Conservation (phyloP, 2,797 vertebrate genomes). For the Prunella strophiata region DNA sequence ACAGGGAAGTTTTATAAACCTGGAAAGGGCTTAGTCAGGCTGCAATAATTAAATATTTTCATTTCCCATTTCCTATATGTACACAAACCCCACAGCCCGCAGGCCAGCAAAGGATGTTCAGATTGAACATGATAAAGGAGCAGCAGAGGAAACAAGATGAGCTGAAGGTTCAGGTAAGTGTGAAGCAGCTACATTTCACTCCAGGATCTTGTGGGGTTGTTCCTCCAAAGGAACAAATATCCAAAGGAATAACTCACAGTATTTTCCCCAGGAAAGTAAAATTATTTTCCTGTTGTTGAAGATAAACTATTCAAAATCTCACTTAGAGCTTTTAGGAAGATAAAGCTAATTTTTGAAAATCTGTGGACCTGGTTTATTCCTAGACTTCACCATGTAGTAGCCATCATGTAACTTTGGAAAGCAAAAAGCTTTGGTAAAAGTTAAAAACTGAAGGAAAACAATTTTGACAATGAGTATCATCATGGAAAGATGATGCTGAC, state of each 20-base stretch:
- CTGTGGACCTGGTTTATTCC: not conserved
- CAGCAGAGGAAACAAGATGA: not conserved
- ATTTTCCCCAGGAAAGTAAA: not conserved
- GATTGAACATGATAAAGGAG: not conserved
- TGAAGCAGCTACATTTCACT: not conserved
- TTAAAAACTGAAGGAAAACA: not conserved
- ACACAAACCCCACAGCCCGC: not conserved
- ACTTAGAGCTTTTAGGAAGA: not conserved
- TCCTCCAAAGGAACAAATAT: not conserved
- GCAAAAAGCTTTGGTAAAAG: not conserved
- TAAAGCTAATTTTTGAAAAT: not conserved
- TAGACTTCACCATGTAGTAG: not conserved
- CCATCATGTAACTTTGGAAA: not conserved
- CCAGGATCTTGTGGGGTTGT: rapidly evolving
- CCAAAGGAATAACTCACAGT: not conserved
- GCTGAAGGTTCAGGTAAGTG: not conserved
- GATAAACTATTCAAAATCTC: not conserved
- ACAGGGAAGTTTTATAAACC: not conserved
- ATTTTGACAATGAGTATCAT: not conserved
- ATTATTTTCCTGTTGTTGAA: not conserved
- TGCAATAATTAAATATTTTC: not conserved
- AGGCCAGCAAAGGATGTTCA: not conserved
- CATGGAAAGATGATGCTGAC: conserved; percentile 4
- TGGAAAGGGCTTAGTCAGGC: not conserved
- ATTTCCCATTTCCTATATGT: not conserved